phyloP scores from a whole-genome alignment of 2,888 invertebrate species.

The Parelbella ahira region DNA sequence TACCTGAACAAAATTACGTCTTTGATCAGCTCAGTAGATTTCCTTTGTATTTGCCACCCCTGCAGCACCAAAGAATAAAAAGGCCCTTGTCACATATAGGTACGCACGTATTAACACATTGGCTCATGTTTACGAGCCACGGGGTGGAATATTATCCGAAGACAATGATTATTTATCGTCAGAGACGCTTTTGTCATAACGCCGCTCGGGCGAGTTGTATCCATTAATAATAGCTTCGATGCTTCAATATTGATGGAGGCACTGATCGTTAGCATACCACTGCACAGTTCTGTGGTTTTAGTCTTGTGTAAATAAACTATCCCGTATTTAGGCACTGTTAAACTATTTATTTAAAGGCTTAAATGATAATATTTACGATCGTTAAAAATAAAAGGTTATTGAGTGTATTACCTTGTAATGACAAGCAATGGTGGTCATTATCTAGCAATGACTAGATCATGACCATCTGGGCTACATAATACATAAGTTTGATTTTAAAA shows the following conservation, averaged over 20 bases:
- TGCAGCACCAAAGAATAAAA: conserved; percentile 32
- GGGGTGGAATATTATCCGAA: conserved; percentile 56
- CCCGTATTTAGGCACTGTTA: not conserved
- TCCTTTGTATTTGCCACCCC: conserved; percentile 10
- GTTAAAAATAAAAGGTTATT: too few relatives aligned
- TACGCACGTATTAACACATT: conserved; percentile 61
- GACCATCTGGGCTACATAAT: too few relatives aligned
- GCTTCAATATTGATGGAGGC: conserved; percentile 49
- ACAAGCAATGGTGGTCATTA: too few relatives aligned
- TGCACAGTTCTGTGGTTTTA: conserved; percentile 14
- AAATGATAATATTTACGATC: too few relatives aligned
- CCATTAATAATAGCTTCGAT: conserved; percentile 52
- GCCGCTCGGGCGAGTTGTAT: conserved; percentile 41
- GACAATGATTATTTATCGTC: conserved; percentile 66
- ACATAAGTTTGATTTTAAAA: too few relatives aligned
- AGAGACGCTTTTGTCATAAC: conserved; percentile 54
- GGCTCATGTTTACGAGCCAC: conserved; percentile 54
- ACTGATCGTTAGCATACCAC: conserved; percentile 38
- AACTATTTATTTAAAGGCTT: too few relatives aligned
- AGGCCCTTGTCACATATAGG: conserved; percentile 45
- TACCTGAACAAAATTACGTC: too few relatives aligned
- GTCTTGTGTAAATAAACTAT: conserved; percentile 23
- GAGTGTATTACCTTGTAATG: too few relatives aligned
- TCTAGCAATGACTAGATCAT: too few relatives aligned
- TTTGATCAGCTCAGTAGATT: too few relatives aligned